Percentiles rank a stretch among this genome's conserved stretches.
Evolutionary conservation across 2,888 invertebrate species (phyloP).

Genomic region (Pteria penguin): DNA sequence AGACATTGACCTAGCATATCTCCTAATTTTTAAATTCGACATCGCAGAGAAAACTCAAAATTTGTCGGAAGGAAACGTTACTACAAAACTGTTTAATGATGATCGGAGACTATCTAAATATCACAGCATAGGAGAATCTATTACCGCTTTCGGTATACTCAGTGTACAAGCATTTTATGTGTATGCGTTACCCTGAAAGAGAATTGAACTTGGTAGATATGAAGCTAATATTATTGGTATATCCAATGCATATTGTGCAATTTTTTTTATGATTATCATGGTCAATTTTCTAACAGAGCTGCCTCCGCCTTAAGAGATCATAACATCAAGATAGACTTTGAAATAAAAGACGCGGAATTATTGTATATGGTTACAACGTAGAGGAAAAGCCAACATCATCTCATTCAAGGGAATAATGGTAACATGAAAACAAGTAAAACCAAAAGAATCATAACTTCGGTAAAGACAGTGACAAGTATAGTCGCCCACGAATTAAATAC

Average conservation of each 20-base stretch:
- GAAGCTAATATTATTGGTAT: constrained; percentile 32
- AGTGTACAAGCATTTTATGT: constrained; percentile 31
- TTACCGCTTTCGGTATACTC: constrained; percentile 30
- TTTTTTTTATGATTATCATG: constrained; percentile 36
- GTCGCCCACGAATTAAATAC: not conserved
- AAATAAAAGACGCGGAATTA: constrained; percentile 17
- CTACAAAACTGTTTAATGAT: not conserved
- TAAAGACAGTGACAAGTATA: constrained; percentile 11
- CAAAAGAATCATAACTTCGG: not conserved
- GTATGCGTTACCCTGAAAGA: constrained; percentile 3
- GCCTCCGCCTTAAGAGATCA: constrained; percentile 5
- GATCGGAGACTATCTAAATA: constrained; percentile 14
- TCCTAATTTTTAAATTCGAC: constrained; percentile 16
- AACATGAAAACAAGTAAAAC: no score
- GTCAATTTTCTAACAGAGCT: constrained; percentile 22
- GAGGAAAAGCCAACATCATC: not conserved
- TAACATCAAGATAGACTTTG: constrained; percentile 33
- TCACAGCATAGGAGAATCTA: constrained; percentile 11
- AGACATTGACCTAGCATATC: constrained; percentile 15
- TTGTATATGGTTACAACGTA: constrained; percentile 13
- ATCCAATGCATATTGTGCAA: constrained; percentile 16
- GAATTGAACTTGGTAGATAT: constrained; percentile 23
- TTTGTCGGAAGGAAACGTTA: not conserved
- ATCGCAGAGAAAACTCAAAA: not conserved
- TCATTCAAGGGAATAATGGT: constrained; percentile 6